Percentiles rank a stretch among this genome's conserved stretches.
These are phyloP conservation scores for Enteromius trimaculatus DNA, from an alignment of 2,797 vertebrate species.

Conservation along the genomic window DNA sequence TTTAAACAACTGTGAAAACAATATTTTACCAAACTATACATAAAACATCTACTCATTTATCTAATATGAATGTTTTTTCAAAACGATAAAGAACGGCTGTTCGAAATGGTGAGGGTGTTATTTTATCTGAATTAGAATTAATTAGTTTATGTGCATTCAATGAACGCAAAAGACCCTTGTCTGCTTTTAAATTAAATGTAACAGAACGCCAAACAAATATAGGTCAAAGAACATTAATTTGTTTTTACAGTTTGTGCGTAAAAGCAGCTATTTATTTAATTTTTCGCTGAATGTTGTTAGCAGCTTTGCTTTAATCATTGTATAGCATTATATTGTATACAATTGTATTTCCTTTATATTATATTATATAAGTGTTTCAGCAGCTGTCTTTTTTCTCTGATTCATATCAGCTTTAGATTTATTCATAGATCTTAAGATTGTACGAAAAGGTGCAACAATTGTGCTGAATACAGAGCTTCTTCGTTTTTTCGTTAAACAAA, in stretches of 20 bases:
- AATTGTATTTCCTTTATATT: not conserved
- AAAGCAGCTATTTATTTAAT: not conserved
- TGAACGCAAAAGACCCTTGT: not conserved
- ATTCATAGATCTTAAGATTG: not conserved
- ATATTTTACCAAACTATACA: not conserved
- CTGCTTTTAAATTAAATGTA: not conserved
- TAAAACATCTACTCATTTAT: not conserved
- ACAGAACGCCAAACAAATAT: not conserved
- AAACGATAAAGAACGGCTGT: not conserved
- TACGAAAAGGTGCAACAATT: not conserved
- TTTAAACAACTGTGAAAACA: not conserved
- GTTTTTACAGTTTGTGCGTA: not conserved
- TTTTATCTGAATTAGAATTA: not conserved
- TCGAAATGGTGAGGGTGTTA: not conserved
- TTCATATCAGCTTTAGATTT: not conserved
- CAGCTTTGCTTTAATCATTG: not conserved
- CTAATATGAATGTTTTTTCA: not conserved
- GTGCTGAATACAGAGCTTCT: not conserved
- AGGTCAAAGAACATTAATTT: not conserved
- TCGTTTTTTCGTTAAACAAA: conserved; percentile 13
- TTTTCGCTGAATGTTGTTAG: not conserved
- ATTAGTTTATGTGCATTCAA: not conserved
- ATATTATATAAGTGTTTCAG: not conserved
- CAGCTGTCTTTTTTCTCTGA: not conserved
- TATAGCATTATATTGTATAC: not conserved